These are phyloP conservation scores for Sinocyclocheilus grahami DNA, from an alignment of 2,113 vertebrate species.

Conservation along the genomic window DNA sequence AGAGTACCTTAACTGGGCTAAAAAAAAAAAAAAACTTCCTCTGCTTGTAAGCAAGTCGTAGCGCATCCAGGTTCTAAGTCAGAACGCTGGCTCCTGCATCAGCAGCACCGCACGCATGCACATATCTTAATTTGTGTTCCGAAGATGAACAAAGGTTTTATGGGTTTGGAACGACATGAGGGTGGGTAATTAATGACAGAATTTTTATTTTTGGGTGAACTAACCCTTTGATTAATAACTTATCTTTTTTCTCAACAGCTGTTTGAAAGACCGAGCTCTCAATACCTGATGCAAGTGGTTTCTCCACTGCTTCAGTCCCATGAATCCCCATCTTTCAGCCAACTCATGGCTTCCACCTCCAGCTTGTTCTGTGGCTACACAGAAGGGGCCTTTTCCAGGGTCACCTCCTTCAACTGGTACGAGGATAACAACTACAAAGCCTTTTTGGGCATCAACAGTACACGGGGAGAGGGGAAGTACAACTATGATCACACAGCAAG, in stretches of 20 bases:
- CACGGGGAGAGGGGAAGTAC: slow-evolving; percentile 74
- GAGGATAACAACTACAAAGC: slow-evolving; percentile 95
- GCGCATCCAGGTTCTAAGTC: too few relatives aligned
- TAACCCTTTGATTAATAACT: too few relatives aligned
- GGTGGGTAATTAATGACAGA: too few relatives aligned
- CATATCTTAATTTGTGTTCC: too few relatives aligned
- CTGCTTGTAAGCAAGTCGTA: too few relatives aligned
- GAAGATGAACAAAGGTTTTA: too few relatives aligned
- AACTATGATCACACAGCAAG: slow-evolving; percentile 86
- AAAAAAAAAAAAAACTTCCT: too few relatives aligned
- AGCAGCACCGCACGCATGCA: too few relatives aligned
- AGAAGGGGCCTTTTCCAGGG: slow-evolving; percentile 85
- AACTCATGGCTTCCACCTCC: slow-evolving; percentile 78
- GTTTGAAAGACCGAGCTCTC: slow-evolving; percentile 73
- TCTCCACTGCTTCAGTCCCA: slow-evolving; percentile 73
- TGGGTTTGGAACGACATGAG: too few relatives aligned
- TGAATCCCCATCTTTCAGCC: slow-evolving; percentile 75
- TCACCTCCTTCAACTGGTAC: slow-evolving; percentile 95
- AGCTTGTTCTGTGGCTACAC: slow-evolving; percentile 90
- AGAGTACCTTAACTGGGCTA: too few relatives aligned
- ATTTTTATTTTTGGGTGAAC: too few relatives aligned
- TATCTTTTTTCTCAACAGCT: slow-evolving; percentile 70
- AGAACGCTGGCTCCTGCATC: too few relatives aligned
- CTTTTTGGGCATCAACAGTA: slow-evolving; percentile 86
- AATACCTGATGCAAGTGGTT: slow-evolving; percentile 78